Percentiles rank a stretch among this genome's conserved stretches.
These are phyloP conservation scores for Ectropis grisescens DNA, from an alignment of 1,140 invertebrate genomes.

Conservation along the genomic window DNA sequence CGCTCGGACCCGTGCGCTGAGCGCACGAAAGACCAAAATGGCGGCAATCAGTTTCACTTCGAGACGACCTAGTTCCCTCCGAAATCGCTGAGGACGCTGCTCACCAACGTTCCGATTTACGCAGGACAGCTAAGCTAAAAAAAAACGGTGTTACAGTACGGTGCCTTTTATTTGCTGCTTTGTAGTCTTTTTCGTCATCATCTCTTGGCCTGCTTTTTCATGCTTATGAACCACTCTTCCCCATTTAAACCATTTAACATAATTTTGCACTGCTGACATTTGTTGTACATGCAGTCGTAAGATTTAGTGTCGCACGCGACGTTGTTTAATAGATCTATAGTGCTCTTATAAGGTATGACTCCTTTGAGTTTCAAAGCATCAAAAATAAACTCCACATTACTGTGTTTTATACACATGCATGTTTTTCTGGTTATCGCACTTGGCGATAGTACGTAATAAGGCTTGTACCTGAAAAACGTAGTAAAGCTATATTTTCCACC, in stretches of 20 bases:
- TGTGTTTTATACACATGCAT: conserved; percentile 11
- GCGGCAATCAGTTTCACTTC: too few relatives aligned
- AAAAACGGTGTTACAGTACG: too few relatives aligned
- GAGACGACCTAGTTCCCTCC: too few relatives aligned
- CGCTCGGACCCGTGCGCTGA: too few relatives aligned
- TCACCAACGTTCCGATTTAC: too few relatives aligned
- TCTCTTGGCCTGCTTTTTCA: conserved; percentile 1
- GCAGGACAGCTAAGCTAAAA: too few relatives aligned
- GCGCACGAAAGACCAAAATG: too few relatives aligned
- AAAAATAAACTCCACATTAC: conserved; percentile 5
- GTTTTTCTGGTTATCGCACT: conserved; percentile 2
- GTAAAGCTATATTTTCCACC: conserved; percentile 9
- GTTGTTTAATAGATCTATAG: background rate
- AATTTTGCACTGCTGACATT: conserved; percentile 3
- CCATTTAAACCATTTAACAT: conserved; percentile 6
- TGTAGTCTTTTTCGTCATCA: conserved; percentile 5
- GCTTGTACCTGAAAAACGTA: conserved; percentile 10
- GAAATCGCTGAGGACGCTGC: too few relatives aligned
- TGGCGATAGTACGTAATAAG: conserved; percentile 11
- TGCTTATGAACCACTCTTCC: conserved; percentile 1
- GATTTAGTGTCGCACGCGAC: conserved; percentile 1
- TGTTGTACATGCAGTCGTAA: conserved; percentile 3
- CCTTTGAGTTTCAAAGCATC: background rate
- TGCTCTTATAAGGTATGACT: background rate
- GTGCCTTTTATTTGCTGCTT: conserved; percentile 3